Evolutionary conservation across 2,113 vertebrate species (phyloP).

Genomic region (Salvelinus sp.): DNA sequence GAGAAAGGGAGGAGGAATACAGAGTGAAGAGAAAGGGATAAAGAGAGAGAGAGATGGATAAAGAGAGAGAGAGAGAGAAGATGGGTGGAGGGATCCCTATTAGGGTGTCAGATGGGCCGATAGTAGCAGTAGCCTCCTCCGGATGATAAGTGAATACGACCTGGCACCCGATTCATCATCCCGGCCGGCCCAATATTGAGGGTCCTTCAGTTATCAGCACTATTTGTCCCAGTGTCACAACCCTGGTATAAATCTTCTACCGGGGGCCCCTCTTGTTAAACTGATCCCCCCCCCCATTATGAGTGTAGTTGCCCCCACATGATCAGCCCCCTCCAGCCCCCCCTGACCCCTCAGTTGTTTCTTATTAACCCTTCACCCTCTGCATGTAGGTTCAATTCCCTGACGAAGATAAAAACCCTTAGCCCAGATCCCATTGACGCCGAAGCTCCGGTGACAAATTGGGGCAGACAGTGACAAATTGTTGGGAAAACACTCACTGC

Average conservation of each 20-base stretch:
- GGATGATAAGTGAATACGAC: slow-evolving; percentile 90
- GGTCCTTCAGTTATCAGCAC: slow-evolving; percentile 92
- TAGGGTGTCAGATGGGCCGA: slow-evolving; percentile 78
- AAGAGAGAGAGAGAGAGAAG: slow-evolving; percentile 17
- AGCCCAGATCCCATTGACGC: slow-evolving; percentile 79
- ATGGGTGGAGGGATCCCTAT: slow-evolving; percentile 72
- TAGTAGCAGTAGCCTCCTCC: slow-evolving; percentile 69
- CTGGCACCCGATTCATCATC: slow-evolving; percentile 87
- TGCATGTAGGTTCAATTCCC: slow-evolving; percentile 72
- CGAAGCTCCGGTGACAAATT: slow-evolving; percentile 60
- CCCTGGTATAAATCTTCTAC: slow-evolving; percentile 93
- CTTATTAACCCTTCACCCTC: slow-evolving; percentile 93
- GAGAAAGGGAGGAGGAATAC: slow-evolving; percentile 11
- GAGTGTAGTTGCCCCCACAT: slow-evolving; percentile 23
- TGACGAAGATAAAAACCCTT: slow-evolving; percentile 84
- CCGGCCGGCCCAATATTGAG: slow-evolving; percentile 81
- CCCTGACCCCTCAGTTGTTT: slow-evolving; percentile 86
- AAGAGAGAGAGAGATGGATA: too few species aligned
- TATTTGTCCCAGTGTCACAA: slow-evolving; percentile 89
- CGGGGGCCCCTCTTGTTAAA: slow-evolving; percentile 72
- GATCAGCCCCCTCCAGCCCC: slow-evolving; percentile 67
- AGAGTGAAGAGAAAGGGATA: neutral
- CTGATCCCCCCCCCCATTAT: slow-evolving; percentile 61
- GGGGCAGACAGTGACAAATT: slow-evolving; percentile 45
- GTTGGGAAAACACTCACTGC: slow-evolving; percentile 16